phyloP scores from a whole-genome alignment of 1,140 invertebrate species.

The Semibalanus balanoides region DNA sequence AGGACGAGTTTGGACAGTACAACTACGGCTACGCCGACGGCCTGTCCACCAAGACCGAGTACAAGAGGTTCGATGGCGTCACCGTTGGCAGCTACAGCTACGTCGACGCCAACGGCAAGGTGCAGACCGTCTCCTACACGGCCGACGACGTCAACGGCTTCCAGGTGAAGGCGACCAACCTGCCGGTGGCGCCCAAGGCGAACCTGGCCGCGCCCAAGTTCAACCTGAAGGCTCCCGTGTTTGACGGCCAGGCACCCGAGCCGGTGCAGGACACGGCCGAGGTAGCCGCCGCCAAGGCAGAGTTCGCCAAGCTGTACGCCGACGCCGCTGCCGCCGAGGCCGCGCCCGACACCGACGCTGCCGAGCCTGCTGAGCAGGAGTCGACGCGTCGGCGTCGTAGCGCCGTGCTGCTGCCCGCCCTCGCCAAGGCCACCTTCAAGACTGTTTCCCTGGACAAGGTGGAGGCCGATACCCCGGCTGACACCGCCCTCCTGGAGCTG shows the following conservation, averaged over 20 bases:
- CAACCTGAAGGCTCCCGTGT: slow-evolving; percentile 12
- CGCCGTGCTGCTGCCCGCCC: not conserved
- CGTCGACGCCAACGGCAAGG: slow-evolving; percentile 47
- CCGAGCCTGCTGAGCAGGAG: not conserved
- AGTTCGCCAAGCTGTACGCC: slow-evolving; percentile 15
- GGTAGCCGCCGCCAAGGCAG: slow-evolving; percentile 14
- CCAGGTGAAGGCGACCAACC: slow-evolving; percentile 16
- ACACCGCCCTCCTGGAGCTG: not conserved
- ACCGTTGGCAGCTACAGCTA: slow-evolving; percentile 49
- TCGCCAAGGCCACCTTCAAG: not conserved
- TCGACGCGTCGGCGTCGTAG: not conserved
- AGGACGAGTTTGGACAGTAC: slow-evolving; percentile 38
- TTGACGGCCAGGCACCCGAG: slow-evolving; percentile 12
- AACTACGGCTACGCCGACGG: slow-evolving; percentile 34
- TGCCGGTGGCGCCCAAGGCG: slow-evolving; percentile 23
- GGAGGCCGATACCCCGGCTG: not conserved
- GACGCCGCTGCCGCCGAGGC: slow-evolving; percentile 17
- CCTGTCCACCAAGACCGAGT: slow-evolving; percentile 46
- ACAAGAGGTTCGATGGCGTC: slow-evolving; percentile 44
- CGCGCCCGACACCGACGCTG: slow-evolving; percentile 7
- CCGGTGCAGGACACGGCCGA: slow-evolving; percentile 18
- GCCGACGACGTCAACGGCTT: slow-evolving; percentile 31
- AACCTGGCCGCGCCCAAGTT: slow-evolving; percentile 11
- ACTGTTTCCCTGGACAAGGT: not conserved
- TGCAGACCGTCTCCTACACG: slow-evolving; percentile 41